phyloP scores from a whole-genome alignment of 2,888 invertebrate genomes.

The Cryptus armator region DNA sequence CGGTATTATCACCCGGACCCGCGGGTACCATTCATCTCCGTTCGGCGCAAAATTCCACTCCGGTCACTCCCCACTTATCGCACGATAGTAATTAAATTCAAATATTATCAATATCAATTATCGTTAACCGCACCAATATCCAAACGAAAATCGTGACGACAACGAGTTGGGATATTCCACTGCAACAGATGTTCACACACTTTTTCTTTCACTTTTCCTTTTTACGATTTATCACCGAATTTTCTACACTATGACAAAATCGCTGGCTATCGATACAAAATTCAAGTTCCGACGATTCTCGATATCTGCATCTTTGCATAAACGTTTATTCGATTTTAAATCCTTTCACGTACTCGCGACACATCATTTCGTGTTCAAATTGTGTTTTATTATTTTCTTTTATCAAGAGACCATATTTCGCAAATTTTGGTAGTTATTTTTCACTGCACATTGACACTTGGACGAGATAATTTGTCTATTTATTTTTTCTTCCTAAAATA shows the following conservation, averaged over 20 bases:
- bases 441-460: conserved; percentile 22
- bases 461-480: background rate
- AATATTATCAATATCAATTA: conserved; percentile 50
- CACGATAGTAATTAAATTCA: conserved; percentile 40
- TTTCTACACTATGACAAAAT: background rate
- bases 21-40: conserved; percentile 69
- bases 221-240: background rate
- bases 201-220: background rate
- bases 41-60: conserved; percentile 11
- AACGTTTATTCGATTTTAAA: background rate
- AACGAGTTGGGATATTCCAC: background rate
- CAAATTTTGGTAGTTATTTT: background rate
- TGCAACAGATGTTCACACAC: background rate
- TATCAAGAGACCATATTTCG: conserved; percentile 45
- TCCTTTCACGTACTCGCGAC: too few relatives aligned
- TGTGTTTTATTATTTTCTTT: background rate
- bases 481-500: background rate
- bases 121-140: too few relatives aligned
- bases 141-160: background rate
- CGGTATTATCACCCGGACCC: conserved; percentile 69
- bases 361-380: background rate
- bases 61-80: conserved; percentile 24
- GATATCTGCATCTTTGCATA: too few relatives aligned
- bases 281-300: conserved; percentile 1
- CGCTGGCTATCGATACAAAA: background rate